These are phyloP conservation scores for Psittacara wagleri DNA, from an alignment of 2,113 vertebrate species.

Conservation along the genomic window DNA sequence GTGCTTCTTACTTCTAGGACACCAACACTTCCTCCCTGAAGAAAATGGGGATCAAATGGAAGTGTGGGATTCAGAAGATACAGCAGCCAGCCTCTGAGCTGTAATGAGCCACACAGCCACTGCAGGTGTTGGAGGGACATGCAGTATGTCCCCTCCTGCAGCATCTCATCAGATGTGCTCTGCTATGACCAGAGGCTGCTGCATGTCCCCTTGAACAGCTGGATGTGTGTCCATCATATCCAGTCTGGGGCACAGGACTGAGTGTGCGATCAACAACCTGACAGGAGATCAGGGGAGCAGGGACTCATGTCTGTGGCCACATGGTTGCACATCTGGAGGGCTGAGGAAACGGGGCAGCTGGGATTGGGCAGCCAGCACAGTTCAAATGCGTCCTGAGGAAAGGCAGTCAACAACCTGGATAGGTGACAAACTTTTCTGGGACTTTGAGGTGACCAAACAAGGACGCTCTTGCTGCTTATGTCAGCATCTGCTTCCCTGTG, in stretches of 20 bases:
- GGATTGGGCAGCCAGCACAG: neutral
- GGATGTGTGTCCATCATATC: neutral
- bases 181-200: neutral
- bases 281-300: neutral
- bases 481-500: neutral
- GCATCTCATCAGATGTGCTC: neutral
- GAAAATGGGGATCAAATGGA: neutral
- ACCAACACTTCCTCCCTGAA: neutral
- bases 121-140: neutral
- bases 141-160: accelerated
- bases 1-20: neutral
- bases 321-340: neutral
- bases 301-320: neutral
- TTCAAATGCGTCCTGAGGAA: neutral
- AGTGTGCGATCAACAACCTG: neutral
- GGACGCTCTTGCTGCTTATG: neutral
- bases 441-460: neutral
- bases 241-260: neutral
- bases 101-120: accelerated
- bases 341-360: neutral
- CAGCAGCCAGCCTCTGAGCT: neutral
- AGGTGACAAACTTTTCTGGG: neutral
- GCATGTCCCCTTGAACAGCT: neutral
- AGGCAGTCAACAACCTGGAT: neutral
- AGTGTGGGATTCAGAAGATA: neutral